These are phyloP conservation scores for Frankliniella intonsa DNA, from an alignment of 2,888 invertebrate species.

Conservation along the genomic window DNA sequence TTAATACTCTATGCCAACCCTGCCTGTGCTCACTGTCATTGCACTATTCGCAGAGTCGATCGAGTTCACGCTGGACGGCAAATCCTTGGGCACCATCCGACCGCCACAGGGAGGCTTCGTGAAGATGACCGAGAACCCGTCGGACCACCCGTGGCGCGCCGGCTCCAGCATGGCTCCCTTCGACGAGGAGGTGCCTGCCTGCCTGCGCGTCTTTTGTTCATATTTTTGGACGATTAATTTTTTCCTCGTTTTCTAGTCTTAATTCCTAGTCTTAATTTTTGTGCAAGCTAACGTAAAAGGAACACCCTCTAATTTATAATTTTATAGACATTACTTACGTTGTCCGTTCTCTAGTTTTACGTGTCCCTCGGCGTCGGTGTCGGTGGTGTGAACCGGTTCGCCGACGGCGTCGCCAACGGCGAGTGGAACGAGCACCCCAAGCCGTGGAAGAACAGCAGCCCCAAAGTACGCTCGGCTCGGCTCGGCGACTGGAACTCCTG, in stretches of 20 bases:
- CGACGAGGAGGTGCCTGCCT: background rate
- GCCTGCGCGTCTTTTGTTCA: background rate
- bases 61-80: background rate
- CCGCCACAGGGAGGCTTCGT: background rate
- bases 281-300: too few species aligned
- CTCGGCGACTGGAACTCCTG: too few species aligned
- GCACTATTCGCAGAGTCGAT: background rate
- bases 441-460: slow-evolving; percentile 35
- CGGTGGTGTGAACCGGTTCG: background rate
- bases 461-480: slow-evolving; percentile 33
- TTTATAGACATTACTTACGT: too few species aligned
- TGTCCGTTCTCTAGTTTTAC: background rate
- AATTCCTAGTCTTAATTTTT: background rate
- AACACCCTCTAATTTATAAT: too few species aligned
- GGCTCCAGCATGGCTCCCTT: background rate
- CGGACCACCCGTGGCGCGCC: background rate
- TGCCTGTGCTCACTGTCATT: too few species aligned
- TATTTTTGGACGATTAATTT: background rate
- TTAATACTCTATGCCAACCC: too few species aligned
- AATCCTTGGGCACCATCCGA: background rate
- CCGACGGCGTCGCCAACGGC: background rate
- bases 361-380: background rate
- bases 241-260: background rate
- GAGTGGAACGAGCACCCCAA: slow-evolving; percentile 30
- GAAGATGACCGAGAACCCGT: background rate